Evolutionary conservation across 2,113 vertebrate genomes (phyloP), one percentile per base, ranked within the genome.

Genomic region (Stictonetta naevosa): DNA sequence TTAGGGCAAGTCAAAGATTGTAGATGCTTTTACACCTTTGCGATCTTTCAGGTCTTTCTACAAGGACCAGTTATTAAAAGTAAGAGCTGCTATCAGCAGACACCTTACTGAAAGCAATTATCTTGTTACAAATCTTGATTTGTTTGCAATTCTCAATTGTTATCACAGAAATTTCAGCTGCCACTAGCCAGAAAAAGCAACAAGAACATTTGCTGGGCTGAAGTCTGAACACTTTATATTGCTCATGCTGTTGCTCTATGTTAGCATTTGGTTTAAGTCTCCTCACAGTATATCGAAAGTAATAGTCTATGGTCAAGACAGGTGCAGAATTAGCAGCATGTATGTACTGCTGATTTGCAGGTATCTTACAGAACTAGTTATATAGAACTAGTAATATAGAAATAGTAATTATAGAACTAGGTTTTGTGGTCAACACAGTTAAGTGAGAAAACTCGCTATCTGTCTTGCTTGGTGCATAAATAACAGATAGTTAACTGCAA

Each of bases 171-270:
- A 60, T 72, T 67, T 81, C 50, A 77, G n/a, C 80, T 67, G 58
- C 36, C 58, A 34, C 3, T 36, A 38, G 59, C 66, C 75, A 92
- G 64, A 63, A 85, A 88, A 81, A 72, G 52, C 58, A 81, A 81
- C 69, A 72, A 85, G 88, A 88, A 55, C 63, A 60, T 81, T 71
- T 69, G 80, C 52, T 1, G 0, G n/a, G 38, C 69, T 88, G 38
- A 76, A 88, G 52, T 16, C 75, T 72, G 85, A 94, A 81, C 75
- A 58, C 58, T 72, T 92, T 92, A 81, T 56, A 66, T 72, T 76
- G 63, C 80, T 88, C 34, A 26, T 19, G 63, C 58, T 80, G 62
- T 26, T 83, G 3, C 59, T 78, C 36, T 33, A 3, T 3, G 14
- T 59, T 26, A 76, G 38, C 29, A 4, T 6, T 11, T 76, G 22